Evolutionary conservation across 2,797 vertebrate species (phyloP), one percentile per base, ranked within the genome.

Genomic region (Bufotes viridis): DNA sequence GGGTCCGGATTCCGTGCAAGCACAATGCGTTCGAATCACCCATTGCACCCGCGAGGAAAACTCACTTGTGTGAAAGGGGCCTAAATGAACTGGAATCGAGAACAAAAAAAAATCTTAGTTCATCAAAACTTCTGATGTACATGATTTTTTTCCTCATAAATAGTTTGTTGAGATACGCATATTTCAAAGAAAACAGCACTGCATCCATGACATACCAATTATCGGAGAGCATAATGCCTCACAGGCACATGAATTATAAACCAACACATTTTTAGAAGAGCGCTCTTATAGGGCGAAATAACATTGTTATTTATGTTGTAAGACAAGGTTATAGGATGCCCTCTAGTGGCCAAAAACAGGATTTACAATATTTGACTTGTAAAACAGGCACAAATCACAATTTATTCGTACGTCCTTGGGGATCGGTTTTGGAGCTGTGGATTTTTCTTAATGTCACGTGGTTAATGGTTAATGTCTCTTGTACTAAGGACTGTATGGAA

Each of bases 211-310:
- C 92, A 92, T 90, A 91, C 91, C 92, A 91, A 94, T 92, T 93
- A 90, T 85, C 90, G 91, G 92, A 91, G 91, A 81, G 92, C 92
- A 93, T 89, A 90, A 84, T 90, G 91, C 93, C 92, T 91, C 87
- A 89, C 93, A 91, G 93, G 92, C 93, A 93, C 88, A 93, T 93
- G 91, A 94, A 93, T 94, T 93, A 93, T 90, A 93, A 93, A 92
- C 69, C 85, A 89, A 26, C 53, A 49, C 89, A 92, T 89, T 91
- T 85, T 91, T 89, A 89, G 75, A 75, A 80, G 82, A 74, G 78
- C 90, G 78, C 90, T 92, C 57, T 78, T 90, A 90, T 78, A 88
- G 89, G 87, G 75, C 0, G 55, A 90, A 60, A 57, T 17, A 1
- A 18, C 0, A 0, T 0, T 17, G 70, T 81, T 84, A 18, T 9